Base-by-base conservation (phyloP, 2,888 invertebrate genomes). In the Calephelis perditalis region DNA sequence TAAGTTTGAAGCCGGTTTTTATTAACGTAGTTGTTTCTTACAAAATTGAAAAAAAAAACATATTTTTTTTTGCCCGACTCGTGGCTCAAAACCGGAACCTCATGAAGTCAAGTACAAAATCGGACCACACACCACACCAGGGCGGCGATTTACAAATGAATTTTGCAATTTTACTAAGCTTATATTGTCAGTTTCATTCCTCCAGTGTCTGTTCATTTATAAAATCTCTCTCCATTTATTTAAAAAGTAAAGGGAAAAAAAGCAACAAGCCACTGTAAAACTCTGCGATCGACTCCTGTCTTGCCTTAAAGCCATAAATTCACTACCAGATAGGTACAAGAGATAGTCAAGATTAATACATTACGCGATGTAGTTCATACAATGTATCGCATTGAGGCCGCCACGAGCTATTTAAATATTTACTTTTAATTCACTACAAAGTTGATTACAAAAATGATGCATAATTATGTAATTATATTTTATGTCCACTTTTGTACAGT, bases 201-300 rank as follows among this genome's bases (percentile, higher is more conserved):
- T 26, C 26, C 26, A 26, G 26, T 26, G 26, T 26, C 26, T 3
- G 26, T 26, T 26, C 26, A 26, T 26, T 26, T 26, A 26, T 26
- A 26, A 26, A 26, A 26, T 26, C 26, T 26, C 40, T 40, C 40
- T 8, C 40, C 58, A 58, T 58, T 58, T 7, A 54, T 44, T 59
- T 55, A 45, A 59, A 54, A 7, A 44, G 2, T 45, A 59, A 52
- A 45, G 10, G 7, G 26, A 52, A 52, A 45, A 55, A 59, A 59
- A 55, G 7, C 54, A 59, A 55, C 15, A 44, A 3, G 40, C 57
- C 45, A 59, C 55, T 12, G 55, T 45, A 44, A 59, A 55, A 44
- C 12, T 55, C 55, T 36, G 45, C 59, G 54, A 59, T 59, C 58
- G 58, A 49, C 55, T 44, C 54, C 59, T 59, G 43, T 58, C 58